A percentile compares a stretch with the other conserved stretches of the same genome.
Evolutionary conservation across 2,797 vertebrate species (phyloP).

Genomic region (Hydrocynus forskahlii): DNA sequence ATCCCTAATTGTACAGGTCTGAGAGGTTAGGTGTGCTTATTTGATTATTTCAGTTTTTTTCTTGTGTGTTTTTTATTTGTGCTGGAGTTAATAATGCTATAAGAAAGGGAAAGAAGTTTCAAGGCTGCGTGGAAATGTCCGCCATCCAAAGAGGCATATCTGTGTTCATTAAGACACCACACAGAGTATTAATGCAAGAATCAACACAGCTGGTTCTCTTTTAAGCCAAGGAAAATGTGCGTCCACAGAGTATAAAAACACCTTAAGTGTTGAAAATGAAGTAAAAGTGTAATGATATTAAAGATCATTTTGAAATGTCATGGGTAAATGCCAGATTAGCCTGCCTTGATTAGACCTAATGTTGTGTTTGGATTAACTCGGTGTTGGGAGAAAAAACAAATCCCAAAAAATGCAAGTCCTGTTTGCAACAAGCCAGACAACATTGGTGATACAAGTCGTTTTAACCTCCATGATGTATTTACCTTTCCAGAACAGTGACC

Average conservation of each 20-base stretch:
- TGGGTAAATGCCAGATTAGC: no score
- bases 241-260: not conserved
- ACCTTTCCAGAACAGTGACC: no score
- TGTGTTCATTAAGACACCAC: not conserved
- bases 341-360: no score
- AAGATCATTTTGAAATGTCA: not conserved
- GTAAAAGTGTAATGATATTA: not conserved
- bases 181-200: slow-evolving; percentile 13
- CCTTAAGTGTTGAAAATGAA: not conserved
- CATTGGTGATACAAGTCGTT: no score
- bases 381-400: no score
- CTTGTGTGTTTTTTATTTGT: slow-evolving; percentile 25
- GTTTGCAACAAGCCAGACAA: no score
- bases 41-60: slow-evolving; percentile 27
- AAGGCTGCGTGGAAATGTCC: slow-evolving; percentile 58
- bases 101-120: slow-evolving; percentile 74
- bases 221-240: not conserved
- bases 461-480: no score
- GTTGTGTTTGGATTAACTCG: no score
- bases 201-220: not conserved
- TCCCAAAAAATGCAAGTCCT: no score
- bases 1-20: slow-evolving; percentile 24
- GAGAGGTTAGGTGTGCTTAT: slow-evolving; percentile 33
- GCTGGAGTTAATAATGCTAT: slow-evolving; percentile 60
- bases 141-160: slow-evolving; percentile 46